These are phyloP conservation scores for Notarius quadriscutis DNA, from an alignment of 2,113 vertebrate species.

Conservation along the genomic window DNA sequence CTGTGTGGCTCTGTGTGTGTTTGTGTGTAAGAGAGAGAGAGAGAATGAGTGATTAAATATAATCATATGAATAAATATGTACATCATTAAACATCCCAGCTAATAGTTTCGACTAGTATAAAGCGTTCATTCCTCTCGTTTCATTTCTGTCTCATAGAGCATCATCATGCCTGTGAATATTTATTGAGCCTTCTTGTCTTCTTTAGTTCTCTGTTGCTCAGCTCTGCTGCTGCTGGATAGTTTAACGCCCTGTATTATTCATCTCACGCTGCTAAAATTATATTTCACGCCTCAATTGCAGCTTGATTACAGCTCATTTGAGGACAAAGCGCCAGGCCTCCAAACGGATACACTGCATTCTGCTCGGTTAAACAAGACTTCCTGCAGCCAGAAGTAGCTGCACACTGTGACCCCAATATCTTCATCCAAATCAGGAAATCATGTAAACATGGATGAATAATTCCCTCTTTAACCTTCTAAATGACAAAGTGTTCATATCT, in stretches of 20 bases:
- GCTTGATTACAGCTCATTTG: constrained; percentile 55
- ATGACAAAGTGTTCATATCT: background rate
- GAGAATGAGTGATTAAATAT: background rate
- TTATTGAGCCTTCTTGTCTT: background rate
- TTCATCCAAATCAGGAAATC: constrained; percentile 32
- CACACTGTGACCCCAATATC: constrained; percentile 19
- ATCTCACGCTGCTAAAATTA: constrained; percentile 56
- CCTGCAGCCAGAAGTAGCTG: constrained; percentile 30
- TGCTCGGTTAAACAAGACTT: constrained; percentile 23
- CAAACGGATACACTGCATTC: constrained; percentile 18
- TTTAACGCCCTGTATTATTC: constrained; percentile 57
- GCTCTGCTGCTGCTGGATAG: constrained; percentile 32
- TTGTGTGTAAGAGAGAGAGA: no score
- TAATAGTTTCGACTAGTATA: background rate
- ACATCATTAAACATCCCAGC: background rate
- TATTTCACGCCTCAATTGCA: constrained; percentile 49
- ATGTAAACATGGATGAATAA: constrained; percentile 12
- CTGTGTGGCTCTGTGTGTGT: background rate
- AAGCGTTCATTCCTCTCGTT: background rate
- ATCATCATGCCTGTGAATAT: background rate
- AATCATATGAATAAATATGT: background rate
- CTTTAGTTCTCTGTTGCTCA: background rate
- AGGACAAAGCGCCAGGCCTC: constrained; percentile 37
- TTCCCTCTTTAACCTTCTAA: constrained; percentile 12
- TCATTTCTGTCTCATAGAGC: background rate